These are phyloP conservation scores for Drosophila paulistorum DNA, from an alignment of 1,140 invertebrate genomes.

Conservation along the genomic window DNA sequence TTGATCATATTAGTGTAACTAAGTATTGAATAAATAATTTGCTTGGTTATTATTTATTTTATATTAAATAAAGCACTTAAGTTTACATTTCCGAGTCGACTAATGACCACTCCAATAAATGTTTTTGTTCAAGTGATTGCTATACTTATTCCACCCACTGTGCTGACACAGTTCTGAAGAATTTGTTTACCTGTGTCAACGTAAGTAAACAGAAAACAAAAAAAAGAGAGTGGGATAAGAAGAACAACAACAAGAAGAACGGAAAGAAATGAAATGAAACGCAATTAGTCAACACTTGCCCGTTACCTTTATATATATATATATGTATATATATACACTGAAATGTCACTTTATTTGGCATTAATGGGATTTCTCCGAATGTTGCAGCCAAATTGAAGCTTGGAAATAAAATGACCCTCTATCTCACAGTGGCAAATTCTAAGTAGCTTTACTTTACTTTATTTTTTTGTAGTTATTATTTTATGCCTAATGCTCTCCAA, in stretches of 20 bases:
- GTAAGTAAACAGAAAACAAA: neutral
- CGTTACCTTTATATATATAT: constrained; percentile 11
- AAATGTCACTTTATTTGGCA: constrained; percentile 31
- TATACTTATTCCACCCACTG: neutral
- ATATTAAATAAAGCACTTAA: too few relatives aligned
- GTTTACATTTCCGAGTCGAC: neutral
- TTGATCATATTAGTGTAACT: too few relatives aligned
- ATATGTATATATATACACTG: constrained; percentile 1
- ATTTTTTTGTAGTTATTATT: constrained; percentile 8
- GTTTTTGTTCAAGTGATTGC: too few relatives aligned
- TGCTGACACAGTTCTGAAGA: constrained; percentile 8
- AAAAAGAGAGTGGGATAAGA: neutral
- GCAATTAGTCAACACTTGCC: constrained; percentile 54
- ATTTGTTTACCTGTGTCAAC: constrained; percentile 10
- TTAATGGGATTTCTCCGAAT: constrained; percentile 51
- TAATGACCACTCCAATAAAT: neutral
- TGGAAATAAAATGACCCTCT: neutral
- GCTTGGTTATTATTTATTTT: too few relatives aligned
- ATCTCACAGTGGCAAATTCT: neutral
- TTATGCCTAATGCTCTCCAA: neutral
- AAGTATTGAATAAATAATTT: too few relatives aligned
- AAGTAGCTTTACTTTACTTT: constrained; percentile 38
- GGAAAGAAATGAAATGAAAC: constrained; percentile 36
- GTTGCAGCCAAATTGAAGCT: constrained; percentile 33
- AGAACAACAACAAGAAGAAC: neutral